phyloP scores from a whole-genome alignment of 2,113 vertebrate genomes.

The Limanda limanda region DNA sequence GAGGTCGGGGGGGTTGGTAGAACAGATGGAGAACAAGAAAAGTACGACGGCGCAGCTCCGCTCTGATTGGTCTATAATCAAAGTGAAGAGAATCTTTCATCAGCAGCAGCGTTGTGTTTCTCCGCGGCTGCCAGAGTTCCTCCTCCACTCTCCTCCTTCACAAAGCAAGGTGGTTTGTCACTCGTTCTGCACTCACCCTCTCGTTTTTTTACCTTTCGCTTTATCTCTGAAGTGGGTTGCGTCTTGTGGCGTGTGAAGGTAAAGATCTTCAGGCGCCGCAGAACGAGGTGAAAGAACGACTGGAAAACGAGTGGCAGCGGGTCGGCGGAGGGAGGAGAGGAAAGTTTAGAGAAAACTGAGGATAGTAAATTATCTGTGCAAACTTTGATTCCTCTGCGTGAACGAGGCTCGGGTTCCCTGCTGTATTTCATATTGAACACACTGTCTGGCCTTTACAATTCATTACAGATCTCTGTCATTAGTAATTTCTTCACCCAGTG shows the following conservation, averaged over 20 bases:
- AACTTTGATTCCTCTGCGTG: constrained; percentile 2
- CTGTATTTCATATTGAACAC: neutral
- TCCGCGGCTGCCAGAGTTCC: constrained; percentile 36
- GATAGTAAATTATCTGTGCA: constrained; percentile 5
- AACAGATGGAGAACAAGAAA: constrained; percentile 36
- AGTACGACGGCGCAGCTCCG: constrained; percentile 7
- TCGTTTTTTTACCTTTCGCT: neutral
- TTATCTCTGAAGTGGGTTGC: constrained; percentile 45
- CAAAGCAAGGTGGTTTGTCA: constrained; percentile 46
- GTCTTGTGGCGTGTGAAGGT: constrained; percentile 14
- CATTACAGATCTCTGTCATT: neutral
- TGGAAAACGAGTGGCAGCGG: neutral
- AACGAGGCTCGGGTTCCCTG: constrained; percentile 4
- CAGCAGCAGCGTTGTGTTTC: constrained; percentile 30
- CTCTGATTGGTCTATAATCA: constrained; percentile 64
- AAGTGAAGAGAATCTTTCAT: constrained; percentile 61
- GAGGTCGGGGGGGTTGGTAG: constrained; percentile 11
- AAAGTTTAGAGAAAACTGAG: constrained; percentile 5
- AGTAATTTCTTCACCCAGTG: constrained; percentile 6
- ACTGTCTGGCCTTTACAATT: neutral
- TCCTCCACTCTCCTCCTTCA: constrained; percentile 51
- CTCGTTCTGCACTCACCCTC: constrained; percentile 35
- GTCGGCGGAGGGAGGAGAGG: neutral
- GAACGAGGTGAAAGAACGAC: neutral
- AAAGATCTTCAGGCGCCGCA: constrained; percentile 29